Percentiles rank a stretch among this genome's conserved stretches.
Conservation (phyloP, 2,797 vertebrate species). For the Phrynocephalus vlangalii region DNA sequence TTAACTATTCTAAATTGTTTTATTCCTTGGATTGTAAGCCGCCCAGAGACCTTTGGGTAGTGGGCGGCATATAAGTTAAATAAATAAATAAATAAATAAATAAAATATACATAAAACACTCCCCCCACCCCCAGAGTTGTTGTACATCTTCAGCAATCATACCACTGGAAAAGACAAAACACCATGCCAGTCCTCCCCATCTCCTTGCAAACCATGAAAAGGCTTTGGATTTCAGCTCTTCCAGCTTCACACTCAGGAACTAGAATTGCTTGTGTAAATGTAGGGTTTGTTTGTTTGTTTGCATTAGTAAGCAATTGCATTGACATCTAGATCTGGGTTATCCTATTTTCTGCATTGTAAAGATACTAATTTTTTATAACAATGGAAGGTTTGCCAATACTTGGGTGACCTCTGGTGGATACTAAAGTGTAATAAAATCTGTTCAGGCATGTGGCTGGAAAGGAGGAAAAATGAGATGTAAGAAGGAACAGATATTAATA, state of each 20-base stretch:
- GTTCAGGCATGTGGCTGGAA: neutral
- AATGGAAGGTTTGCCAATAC: conserved; percentile 1
- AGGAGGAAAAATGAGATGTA: no score
- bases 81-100: no score
- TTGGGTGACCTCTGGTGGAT: conserved; percentile 64
- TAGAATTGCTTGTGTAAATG: neutral
- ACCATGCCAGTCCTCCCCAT: no score
- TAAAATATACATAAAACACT: no score
- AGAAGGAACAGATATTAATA: neutral
- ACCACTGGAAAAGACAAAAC: no score
- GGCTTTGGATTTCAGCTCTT: neutral
- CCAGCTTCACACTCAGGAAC: neutral
- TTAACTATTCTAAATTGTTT: no score
- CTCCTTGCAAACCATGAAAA: neutral
- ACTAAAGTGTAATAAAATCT: neutral
- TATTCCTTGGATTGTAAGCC: no score
- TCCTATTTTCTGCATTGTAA: neutral
- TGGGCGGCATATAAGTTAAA: no score
- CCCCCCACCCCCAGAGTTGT: no score
- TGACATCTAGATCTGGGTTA: neutral
- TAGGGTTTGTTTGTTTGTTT: neutral
- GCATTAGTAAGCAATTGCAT: neutral
- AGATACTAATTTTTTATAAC: conserved; percentile 24
- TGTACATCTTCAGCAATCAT: no score
- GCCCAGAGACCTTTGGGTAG: no score